These are phyloP conservation scores for Muricea muricata DNA, from an alignment of 92 coral and sea anemone genomes.

Conservation along the genomic window DNA sequence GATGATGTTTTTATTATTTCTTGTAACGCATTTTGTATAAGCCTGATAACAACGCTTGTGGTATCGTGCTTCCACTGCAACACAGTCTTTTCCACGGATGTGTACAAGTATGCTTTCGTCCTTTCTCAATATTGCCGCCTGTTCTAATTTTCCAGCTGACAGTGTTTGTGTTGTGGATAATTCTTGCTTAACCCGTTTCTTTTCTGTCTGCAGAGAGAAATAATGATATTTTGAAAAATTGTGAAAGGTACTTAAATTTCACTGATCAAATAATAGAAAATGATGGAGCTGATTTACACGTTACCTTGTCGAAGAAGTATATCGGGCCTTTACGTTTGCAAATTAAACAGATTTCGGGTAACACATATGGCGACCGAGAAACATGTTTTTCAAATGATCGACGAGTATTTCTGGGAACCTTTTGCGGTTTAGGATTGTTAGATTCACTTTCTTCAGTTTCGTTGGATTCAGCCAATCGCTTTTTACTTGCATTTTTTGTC, in stretches of 20 bases:
- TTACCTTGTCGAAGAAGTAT: background rate
- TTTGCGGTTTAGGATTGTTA: background rate
- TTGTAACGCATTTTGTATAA: background rate
- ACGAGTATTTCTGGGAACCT: background rate
- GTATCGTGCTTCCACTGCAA: slow-evolving; percentile 10
- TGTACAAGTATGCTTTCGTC: slow-evolving; percentile 21
- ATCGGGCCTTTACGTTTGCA: background rate
- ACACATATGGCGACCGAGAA: background rate
- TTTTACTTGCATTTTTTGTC: background rate
- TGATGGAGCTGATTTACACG: background rate
- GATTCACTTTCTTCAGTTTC: background rate
- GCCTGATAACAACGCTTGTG: slow-evolving; percentile 4
- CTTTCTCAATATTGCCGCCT: background rate
- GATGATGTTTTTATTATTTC: background rate
- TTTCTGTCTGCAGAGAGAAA: background rate
- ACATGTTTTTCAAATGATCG: too few species aligned
- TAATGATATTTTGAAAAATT: background rate
- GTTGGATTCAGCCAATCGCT: background rate
- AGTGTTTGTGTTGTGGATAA: background rate
- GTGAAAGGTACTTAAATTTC: background rate
- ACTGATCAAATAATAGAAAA: background rate
- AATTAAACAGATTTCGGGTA: background rate
- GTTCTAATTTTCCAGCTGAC: background rate
- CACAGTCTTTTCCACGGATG: background rate
- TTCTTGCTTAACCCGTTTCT: slow-evolving; percentile 8